Evolutionary conservation across 2,888 invertebrate genomes (phyloP).

Genomic region (Eupithecia subumbrata): DNA sequence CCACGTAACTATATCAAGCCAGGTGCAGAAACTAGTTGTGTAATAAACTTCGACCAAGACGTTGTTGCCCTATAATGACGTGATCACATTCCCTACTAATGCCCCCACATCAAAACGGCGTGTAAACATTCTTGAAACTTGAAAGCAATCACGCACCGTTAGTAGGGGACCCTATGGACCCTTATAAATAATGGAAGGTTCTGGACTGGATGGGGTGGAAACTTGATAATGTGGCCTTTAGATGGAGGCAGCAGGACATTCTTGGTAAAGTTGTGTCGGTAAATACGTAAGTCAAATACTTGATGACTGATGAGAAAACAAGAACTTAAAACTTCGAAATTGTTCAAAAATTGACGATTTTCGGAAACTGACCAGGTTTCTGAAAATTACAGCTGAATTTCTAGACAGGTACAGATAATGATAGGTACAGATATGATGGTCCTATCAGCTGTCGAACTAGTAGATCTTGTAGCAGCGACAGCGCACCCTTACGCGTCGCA

Average conservation of each 20-base stretch:
- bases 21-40: background rate
- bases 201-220: slow-evolving; percentile 18
- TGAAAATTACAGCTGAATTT: no score
- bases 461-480: no score
- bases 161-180: slow-evolving; percentile 12
- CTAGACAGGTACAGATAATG: no score
- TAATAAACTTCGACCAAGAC: background rate
- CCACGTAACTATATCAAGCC: background rate
- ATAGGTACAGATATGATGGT: no score
- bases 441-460: no score
- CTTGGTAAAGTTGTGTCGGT: background rate
- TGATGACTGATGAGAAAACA: no score
- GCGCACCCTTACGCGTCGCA: no score
- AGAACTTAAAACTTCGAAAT: no score
- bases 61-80: background rate
- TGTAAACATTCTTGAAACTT: slow-evolving; percentile 24
- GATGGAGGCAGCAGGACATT: background rate
- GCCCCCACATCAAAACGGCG: slow-evolving; percentile 13
- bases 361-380: no score
- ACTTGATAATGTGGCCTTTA: background rate
- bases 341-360: no score
- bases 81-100: slow-evolving; percentile 4
- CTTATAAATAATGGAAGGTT: slow-evolving; percentile 29
- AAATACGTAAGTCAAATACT: no score
- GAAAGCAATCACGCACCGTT: slow-evolving; percentile 21